A percentile compares a stretch with the other conserved stretches of the same genome.
phyloP scores from a whole-genome alignment of 2,888 invertebrate genomes.

The Dysmachus trigonus region DNA sequence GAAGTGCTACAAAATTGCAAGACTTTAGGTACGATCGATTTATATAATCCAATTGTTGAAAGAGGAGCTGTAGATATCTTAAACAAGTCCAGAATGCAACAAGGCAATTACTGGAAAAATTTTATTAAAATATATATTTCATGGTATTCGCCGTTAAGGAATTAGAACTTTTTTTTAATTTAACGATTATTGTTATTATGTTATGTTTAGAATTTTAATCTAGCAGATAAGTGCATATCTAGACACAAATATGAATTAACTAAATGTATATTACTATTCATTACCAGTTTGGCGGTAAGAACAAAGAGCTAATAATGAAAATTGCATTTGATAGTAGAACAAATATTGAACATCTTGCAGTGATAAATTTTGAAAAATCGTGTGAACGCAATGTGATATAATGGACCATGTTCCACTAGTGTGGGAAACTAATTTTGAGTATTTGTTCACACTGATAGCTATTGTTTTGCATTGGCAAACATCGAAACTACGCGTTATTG shows the following conservation, averaged over 20 bases:
- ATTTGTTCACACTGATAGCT: neutral
- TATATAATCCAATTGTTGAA: too few relatives aligned
- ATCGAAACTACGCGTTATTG: neutral
- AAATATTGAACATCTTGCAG: neutral
- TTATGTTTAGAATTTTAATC: too few relatives aligned
- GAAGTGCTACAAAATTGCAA: too few relatives aligned
- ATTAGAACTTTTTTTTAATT: too few relatives aligned
- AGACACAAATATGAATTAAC: neutral
- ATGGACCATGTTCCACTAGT: neutral
- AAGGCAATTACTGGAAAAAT: too few relatives aligned
- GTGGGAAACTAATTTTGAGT: neutral
- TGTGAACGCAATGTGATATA: constrained; percentile 28
- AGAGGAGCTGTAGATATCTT: too few relatives aligned
- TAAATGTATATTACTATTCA: neutral
- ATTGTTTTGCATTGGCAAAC: neutral
- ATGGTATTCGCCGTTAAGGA: too few relatives aligned
- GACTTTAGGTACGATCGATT: too few relatives aligned
- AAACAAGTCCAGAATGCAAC: too few relatives aligned
- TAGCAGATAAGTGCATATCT: neutral
- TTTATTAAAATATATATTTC: too few relatives aligned
- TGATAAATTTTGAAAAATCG: neutral
- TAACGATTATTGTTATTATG: too few relatives aligned
- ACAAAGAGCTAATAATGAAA: neutral
- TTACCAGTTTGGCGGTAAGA: neutral
- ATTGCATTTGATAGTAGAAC: neutral